Conservation (phyloP, 2,888 invertebrate genomes). For the Conops quadrifasciatus region DNA sequence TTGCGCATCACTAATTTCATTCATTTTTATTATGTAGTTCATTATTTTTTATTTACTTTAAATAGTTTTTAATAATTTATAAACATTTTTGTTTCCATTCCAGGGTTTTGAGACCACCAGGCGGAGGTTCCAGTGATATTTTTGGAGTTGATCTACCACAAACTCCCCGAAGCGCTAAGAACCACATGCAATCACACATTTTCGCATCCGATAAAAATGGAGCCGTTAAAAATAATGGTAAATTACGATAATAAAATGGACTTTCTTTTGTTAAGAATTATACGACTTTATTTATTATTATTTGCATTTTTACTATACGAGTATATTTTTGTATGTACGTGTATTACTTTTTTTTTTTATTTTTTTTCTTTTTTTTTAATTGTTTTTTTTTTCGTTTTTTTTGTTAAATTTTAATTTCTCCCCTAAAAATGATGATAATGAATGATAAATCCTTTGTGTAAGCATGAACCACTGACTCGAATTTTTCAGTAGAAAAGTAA, state of each 20-base stretch:
- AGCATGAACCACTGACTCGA: not conserved
- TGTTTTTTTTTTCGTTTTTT: not conserved
- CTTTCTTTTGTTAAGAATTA: not conserved
- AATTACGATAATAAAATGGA: conserved; percentile 42
- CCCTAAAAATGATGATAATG: no score
- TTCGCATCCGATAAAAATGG: conserved; percentile 64
- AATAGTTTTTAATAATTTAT: not conserved
- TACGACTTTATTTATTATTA: not conserved
- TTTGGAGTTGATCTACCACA: conserved; percentile 64
- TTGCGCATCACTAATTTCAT: no score
- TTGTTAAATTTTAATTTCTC: no score
- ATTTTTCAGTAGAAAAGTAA: conserved; percentile 38
- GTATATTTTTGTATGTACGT: no score
- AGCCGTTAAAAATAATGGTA: conserved; percentile 62
- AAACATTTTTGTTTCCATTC: conserved; percentile 51
- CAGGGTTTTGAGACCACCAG: conserved; percentile 73
- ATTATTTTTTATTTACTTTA: not conserved
- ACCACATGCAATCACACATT: conserved; percentile 65
- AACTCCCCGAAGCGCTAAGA: conserved; percentile 63
- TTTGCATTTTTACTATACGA: not conserved
- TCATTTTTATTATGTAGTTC: no score
- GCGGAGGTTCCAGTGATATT: conserved; percentile 71
- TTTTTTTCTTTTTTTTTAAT: not conserved
- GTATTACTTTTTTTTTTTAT: not conserved
- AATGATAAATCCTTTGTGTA: no score